Evolutionary conservation across 2,113 vertebrate genomes (phyloP).

Genomic region (Haemorhous mexicanus): DNA sequence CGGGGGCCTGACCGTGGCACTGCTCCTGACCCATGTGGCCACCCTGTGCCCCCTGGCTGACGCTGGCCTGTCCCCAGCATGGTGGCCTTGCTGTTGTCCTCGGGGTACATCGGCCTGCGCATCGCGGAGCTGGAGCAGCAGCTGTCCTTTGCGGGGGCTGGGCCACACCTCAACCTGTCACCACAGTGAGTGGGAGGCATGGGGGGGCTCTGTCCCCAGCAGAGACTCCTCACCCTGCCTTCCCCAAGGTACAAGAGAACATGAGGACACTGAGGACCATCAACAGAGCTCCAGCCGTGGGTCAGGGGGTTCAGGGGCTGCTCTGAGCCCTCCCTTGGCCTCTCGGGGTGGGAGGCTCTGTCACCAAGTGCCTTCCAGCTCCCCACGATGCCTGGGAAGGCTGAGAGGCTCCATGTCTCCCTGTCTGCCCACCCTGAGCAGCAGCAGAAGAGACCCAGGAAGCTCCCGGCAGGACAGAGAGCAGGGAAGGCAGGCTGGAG

Average conservation of each 20-base stretch:
- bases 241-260: background rate
- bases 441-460: background rate
- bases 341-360: background rate
- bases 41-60: background rate
- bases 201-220: background rate
- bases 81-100: constrained; percentile 81
- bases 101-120: constrained; percentile 83
- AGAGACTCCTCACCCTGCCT: background rate
- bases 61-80: constrained; percentile 62
- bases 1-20: rapidly evolving
- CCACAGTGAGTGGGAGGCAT: background rate
- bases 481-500: background rate
- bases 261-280: background rate
- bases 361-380: background rate
- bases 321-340: background rate
- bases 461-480: rapidly evolving
- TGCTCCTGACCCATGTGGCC: no score
- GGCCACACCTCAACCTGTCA: constrained; percentile 61
- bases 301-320: background rate
- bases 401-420: background rate
- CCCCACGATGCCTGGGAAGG: rapidly evolving
- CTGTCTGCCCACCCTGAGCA: background rate
- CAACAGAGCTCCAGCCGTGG: background rate
- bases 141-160: constrained; percentile 69
- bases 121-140: constrained; percentile 84